These are phyloP conservation scores for Burhinus oedicnemus DNA, from an alignment of 2,113 vertebrate species.

Conservation along the genomic window DNA sequence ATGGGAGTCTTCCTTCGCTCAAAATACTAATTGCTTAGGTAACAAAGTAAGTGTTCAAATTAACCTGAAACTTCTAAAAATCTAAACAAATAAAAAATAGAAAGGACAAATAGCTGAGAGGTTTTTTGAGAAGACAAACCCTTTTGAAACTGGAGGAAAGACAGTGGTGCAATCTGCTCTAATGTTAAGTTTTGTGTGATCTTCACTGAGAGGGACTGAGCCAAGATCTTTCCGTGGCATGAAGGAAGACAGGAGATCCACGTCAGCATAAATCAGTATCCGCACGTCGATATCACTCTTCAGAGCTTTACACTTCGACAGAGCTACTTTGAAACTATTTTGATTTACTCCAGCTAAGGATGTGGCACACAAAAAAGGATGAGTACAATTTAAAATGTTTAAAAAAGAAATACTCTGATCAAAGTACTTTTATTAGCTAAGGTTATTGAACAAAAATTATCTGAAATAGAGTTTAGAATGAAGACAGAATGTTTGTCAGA, in stretches of 20 bases:
- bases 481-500: constrained; percentile 21
- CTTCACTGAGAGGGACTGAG: not conserved
- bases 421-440: not conserved
- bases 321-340: not conserved
- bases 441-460: not conserved
- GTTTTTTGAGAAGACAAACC: not conserved
- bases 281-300: not conserved
- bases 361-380: not conserved
- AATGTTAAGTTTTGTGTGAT: not conserved
- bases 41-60: not conserved
- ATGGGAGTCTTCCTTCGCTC: not conserved
- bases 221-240: not conserved
- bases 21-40: not conserved
- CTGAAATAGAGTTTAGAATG: not conserved
- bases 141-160: not conserved
- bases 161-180: not conserved
- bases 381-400: not conserved
- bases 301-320: not conserved
- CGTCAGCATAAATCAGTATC: not conserved
- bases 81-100: not conserved
- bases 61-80: not conserved
- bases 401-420: not conserved
- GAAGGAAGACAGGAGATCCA: not conserved
- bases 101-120: not conserved
- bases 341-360: not conserved